Conservation (phyloP, 2,888 invertebrate species). For the Tholera decimalis region DNA sequence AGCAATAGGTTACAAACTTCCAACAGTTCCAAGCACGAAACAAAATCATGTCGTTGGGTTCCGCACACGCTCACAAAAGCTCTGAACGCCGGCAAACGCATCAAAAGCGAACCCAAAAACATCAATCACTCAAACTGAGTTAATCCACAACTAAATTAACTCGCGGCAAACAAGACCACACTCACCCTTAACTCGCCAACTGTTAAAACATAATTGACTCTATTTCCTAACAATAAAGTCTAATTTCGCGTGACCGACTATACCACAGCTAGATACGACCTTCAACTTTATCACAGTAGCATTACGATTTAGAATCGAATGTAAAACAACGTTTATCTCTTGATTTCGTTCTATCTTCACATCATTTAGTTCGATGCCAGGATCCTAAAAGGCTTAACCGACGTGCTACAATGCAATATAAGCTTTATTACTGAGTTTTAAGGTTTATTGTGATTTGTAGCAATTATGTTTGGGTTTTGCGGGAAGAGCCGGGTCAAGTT, state of each 20-base stretch:
- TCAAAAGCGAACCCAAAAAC: conserved; percentile 82
- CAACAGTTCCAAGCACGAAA: conserved; percentile 19
- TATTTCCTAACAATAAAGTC: conserved; percentile 64
- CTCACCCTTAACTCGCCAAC: conserved; percentile 75
- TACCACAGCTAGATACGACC: conserved; percentile 47
- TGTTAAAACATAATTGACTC: conserved; percentile 70
- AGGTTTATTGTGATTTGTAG: conserved; percentile 55
- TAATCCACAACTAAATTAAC: conserved; percentile 90
- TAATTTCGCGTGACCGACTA: conserved; percentile 58
- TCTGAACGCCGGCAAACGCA: conserved; percentile 73
- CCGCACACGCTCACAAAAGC: conserved; percentile 64
- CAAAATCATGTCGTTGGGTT: conserved; percentile 43
- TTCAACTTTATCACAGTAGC: conserved; percentile 62
- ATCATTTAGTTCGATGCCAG: conserved; percentile 77
- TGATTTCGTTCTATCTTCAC: conserved; percentile 84
- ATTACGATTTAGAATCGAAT: conserved; percentile 75
- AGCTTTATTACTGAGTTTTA: conserved; percentile 56
- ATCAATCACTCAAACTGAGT: conserved; percentile 89
- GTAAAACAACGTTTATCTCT: conserved; percentile 74
- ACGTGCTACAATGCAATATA: conserved; percentile 47
- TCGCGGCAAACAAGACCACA: conserved; percentile 79
- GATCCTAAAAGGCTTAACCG: conserved; percentile 69
- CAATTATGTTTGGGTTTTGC: conserved; percentile 56
- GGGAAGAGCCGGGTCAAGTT: conserved; percentile 63
- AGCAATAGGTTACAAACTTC: conserved; percentile 12